phyloP scores from a whole-genome alignment of 2,113 vertebrate genomes.

The Butorides virescens region DNA sequence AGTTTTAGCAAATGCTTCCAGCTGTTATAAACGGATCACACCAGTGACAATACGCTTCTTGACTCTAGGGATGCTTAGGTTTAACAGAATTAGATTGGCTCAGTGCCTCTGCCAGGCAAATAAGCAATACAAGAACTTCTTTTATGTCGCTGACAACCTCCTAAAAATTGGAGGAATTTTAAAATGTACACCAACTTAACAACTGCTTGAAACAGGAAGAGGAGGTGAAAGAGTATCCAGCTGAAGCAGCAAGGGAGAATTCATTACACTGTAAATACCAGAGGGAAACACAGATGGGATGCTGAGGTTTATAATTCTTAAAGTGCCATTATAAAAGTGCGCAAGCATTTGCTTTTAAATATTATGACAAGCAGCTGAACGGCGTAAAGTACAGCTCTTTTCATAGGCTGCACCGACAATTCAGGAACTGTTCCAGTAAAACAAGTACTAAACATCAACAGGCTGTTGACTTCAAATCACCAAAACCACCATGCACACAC shows the following conservation, averaged over 20 bases:
- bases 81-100: not conserved
- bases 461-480: not conserved
- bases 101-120: not conserved
- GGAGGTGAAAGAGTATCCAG: constrained; percentile 1
- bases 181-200: not conserved
- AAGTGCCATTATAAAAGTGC: not conserved
- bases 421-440: not conserved
- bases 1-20: not conserved
- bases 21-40: not conserved
- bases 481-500: not conserved
- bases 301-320: not conserved
- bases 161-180: not conserved
- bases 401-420: not conserved
- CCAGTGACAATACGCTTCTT: not conserved
- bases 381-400: not conserved
- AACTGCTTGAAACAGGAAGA: not conserved
- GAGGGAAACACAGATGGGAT: not conserved
- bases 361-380: not conserved
- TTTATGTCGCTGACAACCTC: not conserved
- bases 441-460: not conserved
- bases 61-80: not conserved
- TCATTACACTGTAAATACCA: not conserved
- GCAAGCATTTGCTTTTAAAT: not conserved
- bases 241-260: not conserved
- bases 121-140: not conserved